phyloP scores from a whole-genome alignment of 2,113 vertebrate species.

The Cyprinus carpio region DNA sequence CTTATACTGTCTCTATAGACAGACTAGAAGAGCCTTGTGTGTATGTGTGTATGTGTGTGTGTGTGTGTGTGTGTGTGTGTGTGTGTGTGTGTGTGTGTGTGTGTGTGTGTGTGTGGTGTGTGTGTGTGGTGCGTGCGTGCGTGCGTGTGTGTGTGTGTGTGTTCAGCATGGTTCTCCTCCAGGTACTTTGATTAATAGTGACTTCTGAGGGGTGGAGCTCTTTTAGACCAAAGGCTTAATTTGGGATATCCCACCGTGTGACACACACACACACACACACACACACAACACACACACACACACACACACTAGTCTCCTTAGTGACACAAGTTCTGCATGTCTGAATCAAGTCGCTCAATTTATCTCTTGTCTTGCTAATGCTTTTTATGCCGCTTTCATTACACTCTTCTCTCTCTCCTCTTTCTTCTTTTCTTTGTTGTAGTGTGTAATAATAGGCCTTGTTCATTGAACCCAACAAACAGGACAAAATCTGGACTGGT shows the following conservation, averaged over 20 bases:
- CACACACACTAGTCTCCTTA: conserved; percentile 10
- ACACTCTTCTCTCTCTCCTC: conserved; percentile 32
- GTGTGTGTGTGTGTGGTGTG: conserved; percentile 34
- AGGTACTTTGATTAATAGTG: conserved; percentile 71
- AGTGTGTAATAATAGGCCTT: conserved; percentile 23
- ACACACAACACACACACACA: not conserved
- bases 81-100: conserved; percentile 22
- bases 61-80: conserved; percentile 9
- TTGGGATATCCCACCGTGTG: conserved; percentile 42
- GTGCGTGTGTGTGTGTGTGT: conserved; percentile 25
- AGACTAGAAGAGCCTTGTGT: conserved; percentile 3
- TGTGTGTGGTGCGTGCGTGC: conserved; percentile 38
- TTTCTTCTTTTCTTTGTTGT: conserved; percentile 24
- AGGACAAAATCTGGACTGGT: not conserved
- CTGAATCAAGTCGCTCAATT: not conserved
- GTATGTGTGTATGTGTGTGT: conserved; percentile 33
- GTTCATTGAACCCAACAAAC: conserved; percentile 12
- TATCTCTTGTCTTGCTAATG: conserved; percentile 6
- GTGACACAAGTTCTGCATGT: conserved; percentile 30
- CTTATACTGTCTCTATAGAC: conserved; percentile 40
- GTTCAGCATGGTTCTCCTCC: conserved; percentile 80
- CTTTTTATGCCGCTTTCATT: conserved; percentile 26
- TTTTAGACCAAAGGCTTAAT: conserved; percentile 81
- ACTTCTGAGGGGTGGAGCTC: conserved; percentile 80
- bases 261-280: not conserved